phyloP scores from a whole-genome alignment of 2,113 vertebrate genomes.

The Phalacrocorax aristotelis region DNA sequence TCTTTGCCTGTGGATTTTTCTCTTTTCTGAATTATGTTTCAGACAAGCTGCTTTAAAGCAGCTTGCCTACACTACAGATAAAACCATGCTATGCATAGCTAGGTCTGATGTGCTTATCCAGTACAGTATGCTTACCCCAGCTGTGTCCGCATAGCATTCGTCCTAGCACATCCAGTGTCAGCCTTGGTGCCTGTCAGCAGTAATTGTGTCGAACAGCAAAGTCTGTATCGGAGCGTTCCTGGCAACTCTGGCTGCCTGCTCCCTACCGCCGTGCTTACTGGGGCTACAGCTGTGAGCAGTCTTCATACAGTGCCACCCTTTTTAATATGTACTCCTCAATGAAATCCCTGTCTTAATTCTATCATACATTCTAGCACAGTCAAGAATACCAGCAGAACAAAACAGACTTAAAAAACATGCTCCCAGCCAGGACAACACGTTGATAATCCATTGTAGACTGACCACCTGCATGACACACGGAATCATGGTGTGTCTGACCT shows the following conservation, averaged over 20 bases:
- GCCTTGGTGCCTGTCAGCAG: background rate
- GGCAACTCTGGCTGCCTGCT: background rate
- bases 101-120: conserved; percentile 7
- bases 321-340: background rate
- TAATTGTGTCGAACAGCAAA: background rate
- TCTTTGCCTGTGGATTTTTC: conserved; percentile 1
- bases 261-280: accelerated
- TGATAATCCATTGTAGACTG: background rate
- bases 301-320: background rate
- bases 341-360: background rate
- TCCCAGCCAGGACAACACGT: background rate
- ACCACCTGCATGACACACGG: background rate
- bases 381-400: background rate
- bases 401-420: background rate
- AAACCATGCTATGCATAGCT: background rate
- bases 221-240: background rate
- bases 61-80: background rate
- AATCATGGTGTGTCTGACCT: background rate
- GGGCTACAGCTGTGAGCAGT: background rate
- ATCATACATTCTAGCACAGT: background rate
- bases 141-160: background rate
- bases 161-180: background rate
- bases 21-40: background rate
- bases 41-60: conserved; percentile 10
- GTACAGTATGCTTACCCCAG: background rate